Percentiles rank a stretch among this genome's conserved stretches.
phyloP scores from a whole-genome alignment of 2,113 vertebrate genomes.

The Lepus europaeus region DNA sequence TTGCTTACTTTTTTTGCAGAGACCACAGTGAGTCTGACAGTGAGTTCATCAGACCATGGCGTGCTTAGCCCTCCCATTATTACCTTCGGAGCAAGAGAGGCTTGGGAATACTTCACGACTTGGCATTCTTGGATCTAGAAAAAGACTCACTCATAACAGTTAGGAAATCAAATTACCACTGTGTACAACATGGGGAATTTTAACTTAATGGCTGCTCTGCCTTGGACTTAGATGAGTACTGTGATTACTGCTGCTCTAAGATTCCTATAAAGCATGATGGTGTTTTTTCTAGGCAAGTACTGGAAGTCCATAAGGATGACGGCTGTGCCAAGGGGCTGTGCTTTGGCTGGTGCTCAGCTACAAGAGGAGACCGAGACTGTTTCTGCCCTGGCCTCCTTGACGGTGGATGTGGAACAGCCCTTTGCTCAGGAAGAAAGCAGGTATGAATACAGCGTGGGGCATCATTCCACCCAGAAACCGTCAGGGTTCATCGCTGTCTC shows the following conservation, averaged over 20 bases:
- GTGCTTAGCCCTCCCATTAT: conserved; percentile 80
- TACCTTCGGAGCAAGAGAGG: conserved; percentile 83
- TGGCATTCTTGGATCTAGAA: conserved; percentile 82
- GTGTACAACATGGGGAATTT: conserved; percentile 76
- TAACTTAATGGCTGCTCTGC: conserved; percentile 80
- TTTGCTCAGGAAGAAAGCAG: conserved; percentile 86
- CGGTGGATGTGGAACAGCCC: conserved; percentile 88
- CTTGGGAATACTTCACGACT: conserved; percentile 82
- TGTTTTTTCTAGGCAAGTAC: conserved; percentile 89
- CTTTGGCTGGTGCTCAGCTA: conserved; percentile 87
- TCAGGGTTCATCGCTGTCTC: neutral
- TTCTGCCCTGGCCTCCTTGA: conserved; percentile 89
- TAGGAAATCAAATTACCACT: conserved; percentile 84
- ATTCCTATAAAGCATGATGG: conserved; percentile 82
- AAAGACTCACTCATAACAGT: conserved; percentile 79
- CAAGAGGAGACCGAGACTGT: conserved; percentile 89
- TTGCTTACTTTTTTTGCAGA: conserved; percentile 53
- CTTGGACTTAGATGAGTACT: conserved; percentile 81
- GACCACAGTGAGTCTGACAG: conserved; percentile 72
- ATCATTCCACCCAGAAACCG: neutral
- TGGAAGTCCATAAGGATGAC: conserved; percentile 89
- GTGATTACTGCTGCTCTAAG: conserved; percentile 81
- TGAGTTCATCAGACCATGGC: conserved; percentile 74
- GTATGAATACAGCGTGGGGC: conserved; percentile 79
- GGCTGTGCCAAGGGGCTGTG: conserved; percentile 84